phyloP scores from a whole-genome alignment of 1,140 invertebrate species.

The Acromyrmex charruanus region DNA sequence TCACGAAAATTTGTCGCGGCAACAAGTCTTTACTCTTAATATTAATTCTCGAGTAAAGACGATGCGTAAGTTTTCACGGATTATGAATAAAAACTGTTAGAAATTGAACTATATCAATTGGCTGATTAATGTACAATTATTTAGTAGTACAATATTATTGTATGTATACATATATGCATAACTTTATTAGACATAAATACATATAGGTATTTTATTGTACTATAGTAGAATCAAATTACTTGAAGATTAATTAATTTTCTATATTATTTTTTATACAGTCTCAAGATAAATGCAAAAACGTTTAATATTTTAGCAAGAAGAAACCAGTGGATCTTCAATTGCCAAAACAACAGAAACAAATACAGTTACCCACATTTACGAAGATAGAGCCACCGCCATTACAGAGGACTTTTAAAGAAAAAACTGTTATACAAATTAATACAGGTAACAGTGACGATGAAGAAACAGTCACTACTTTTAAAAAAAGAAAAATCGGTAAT shows the following conservation, averaged over 20 bases:
- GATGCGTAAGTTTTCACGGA: not conserved
- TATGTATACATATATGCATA: not conserved
- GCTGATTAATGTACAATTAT: not conserved
- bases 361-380: constrained; percentile 77
- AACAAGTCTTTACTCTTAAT: not conserved
- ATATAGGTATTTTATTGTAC: not conserved
- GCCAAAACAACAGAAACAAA: constrained; percentile 83
- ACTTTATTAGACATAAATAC: too few species aligned
- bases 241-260: not conserved
- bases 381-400: constrained; percentile 82
- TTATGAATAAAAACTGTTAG: not conserved
- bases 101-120: constrained; percentile 12
- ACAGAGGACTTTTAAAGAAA: constrained; percentile 89
- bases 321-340: constrained; percentile 88
- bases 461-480: constrained; percentile 86
- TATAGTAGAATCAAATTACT: not conserved
- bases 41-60: not conserved
- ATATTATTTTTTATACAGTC: not conserved
- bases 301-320: constrained; percentile 80
- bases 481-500: constrained; percentile 89
- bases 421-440: constrained; percentile 85
- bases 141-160: not conserved
- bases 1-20: constrained; percentile 19
- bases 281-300: constrained; percentile 12
- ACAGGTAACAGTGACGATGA: constrained; percentile 86